Percentiles rank a stretch among this genome's conserved stretches.
Conservation (phyloP, 2,888 invertebrate genomes). For the Balanococcus diminutus region DNA sequence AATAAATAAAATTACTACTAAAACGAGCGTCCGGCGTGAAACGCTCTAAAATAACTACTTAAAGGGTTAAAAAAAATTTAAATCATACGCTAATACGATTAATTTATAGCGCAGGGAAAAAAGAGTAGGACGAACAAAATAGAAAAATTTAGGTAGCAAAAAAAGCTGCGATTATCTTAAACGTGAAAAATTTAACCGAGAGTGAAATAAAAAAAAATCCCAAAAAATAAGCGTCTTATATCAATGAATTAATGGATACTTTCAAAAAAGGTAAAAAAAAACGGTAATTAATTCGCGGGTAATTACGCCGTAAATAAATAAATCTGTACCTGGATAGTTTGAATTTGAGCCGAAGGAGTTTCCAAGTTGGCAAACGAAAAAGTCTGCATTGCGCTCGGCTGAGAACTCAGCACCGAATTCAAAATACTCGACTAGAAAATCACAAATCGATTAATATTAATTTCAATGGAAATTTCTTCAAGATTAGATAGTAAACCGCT, state of each 20-base stretch:
- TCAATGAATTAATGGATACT: not conserved
- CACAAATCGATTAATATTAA: not conserved
- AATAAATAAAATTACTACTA: conserved; percentile 8
- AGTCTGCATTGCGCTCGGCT: not conserved
- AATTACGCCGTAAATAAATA: conserved; percentile 23
- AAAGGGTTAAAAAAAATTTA: conserved; percentile 1
- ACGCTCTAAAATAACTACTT: not conserved
- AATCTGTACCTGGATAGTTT: conserved; percentile 25
- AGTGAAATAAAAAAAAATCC: not conserved
- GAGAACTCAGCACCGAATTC: not conserved
- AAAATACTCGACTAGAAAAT: not conserved
- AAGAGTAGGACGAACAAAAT: not conserved
- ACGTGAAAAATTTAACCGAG: not conserved
- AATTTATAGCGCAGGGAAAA: conserved; percentile 3
- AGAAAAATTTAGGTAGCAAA: not conserved
- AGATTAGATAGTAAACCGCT: no score
- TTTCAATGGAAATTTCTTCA: no score
- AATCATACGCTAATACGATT: conserved; percentile 1
- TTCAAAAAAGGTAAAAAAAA: not conserved
- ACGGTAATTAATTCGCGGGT: not conserved
- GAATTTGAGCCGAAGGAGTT: not conserved
- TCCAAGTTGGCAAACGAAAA: not conserved
- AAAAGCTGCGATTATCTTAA: not conserved
- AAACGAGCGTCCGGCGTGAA: not conserved
- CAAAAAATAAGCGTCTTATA: conserved; percentile 15